Base-by-base conservation (phyloP, 2,113 vertebrate species). In the Dissostichus mawsoni region DNA sequence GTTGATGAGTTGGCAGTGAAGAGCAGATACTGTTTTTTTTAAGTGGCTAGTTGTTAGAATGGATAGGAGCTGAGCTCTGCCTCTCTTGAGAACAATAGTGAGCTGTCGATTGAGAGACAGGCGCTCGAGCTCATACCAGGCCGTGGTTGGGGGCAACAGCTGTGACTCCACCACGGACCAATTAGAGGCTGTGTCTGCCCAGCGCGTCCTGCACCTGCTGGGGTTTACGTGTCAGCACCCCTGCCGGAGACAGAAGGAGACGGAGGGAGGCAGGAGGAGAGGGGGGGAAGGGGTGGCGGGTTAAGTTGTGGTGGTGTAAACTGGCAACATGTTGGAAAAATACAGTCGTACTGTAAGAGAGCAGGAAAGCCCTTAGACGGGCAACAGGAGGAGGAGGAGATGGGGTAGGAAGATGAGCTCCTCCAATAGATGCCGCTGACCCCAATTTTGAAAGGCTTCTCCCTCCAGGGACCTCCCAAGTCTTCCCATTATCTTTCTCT, bases 121-220 rank as follows among this genome's bases (percentile, higher is more conserved):
- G 80, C 69, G 44, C 80, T 71, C 9, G n/a, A 66, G 80, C 83
- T 94, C 87, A 90, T 80, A 87, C 86, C 70, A 74, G 70, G 84
- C 69, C 84, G 73, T 78, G 90, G 90, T 84, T 76, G 81, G 87
- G 90, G 89, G 89, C 90, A 94, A 94, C 95, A 95, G 94, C 95
- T 95, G 94, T 88, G 92, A 85, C 88, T 87, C 81, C 73, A 70
- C 80, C 63, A 68, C 72, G 82, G 80, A 92, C 93, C 93, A 95
- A 95, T 95, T 93, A 94, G 93, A 94, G 80, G 69, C 80, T 57
- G 59, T 78, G 85, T 82, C 87, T 81, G 82, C 74, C 65, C 23
- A 69, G 65, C 82, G 47, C 86, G 62, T 89, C 88, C 87, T 11
- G 85, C 95, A 95, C 93, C 94, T 95, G 95, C 94, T 94, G 91